phyloP scores from a whole-genome alignment of 2,888 invertebrate species.

The Nymphalis urticae region DNA sequence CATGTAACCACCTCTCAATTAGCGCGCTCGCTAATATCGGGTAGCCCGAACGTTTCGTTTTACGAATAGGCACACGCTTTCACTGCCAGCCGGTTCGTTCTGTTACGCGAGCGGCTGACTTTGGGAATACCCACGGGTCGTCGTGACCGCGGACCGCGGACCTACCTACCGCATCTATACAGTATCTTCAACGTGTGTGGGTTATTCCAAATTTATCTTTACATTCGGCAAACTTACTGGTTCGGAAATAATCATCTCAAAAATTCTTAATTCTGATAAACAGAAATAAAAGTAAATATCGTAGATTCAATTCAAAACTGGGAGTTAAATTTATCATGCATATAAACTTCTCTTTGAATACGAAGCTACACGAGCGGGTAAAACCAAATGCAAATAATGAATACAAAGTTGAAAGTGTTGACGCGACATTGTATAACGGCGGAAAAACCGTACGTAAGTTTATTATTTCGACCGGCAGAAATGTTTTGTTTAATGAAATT shows the following conservation, averaged over 20 bases:
- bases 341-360: conserved; percentile 34
- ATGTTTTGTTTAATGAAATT: conserved; percentile 53
- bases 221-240: background rate
- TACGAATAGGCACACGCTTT: conserved; percentile 52
- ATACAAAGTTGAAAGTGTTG: conserved; percentile 48
- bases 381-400: conserved; percentile 60
- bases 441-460: conserved; percentile 43
- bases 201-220: conserved; percentile 27
- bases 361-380: conserved; percentile 50
- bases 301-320: background rate
- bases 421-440: conserved; percentile 42
- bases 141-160: conserved; percentile 36
- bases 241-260: background rate
- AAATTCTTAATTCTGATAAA: background rate
- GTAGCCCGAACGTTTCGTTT: conserved; percentile 48
- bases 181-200: conserved; percentile 20
- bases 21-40: conserved; percentile 46
- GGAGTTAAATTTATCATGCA: background rate
- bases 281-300: background rate
- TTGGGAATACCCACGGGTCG: conserved; percentile 63
- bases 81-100: conserved; percentile 52
- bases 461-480: conserved; percentile 35
- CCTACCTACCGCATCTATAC: conserved; percentile 36
- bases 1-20: conserved; percentile 47
- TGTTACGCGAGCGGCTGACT: conserved; percentile 51